Percentiles rank a stretch among this genome's conserved stretches.
These are phyloP conservation scores for Ptychobarbus kaznakovi DNA, from an alignment of 2,797 vertebrate species.

Conservation along the genomic window DNA sequence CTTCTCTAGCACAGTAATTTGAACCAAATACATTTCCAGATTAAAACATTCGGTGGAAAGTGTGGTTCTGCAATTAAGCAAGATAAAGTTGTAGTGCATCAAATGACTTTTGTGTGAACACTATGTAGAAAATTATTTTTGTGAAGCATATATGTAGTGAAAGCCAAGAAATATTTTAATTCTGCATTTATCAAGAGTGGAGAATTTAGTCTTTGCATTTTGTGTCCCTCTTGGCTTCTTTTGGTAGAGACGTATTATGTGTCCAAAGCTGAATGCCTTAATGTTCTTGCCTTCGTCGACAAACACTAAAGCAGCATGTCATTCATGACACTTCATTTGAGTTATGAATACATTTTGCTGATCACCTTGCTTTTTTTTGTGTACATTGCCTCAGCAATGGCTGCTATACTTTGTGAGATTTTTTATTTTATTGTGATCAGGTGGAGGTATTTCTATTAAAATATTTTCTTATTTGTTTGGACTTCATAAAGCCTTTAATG, in stretches of 20 bases:
- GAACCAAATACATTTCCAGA: not conserved
- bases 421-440: not conserved
- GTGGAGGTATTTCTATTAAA: not conserved
- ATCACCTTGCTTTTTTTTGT: not conserved
- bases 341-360: not conserved
- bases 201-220: not conserved
- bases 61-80: not conserved
- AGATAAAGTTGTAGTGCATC: not conserved
- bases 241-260: not conserved
- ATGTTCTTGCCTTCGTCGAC: not conserved
- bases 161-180: not conserved
- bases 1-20: not conserved
- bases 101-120: not conserved
- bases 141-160: not conserved
- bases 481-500: not conserved
- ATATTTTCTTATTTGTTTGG: not conserved
- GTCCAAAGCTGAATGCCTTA: slow-evolving; percentile 9
- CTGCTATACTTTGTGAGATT: not conserved
- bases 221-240: not conserved
- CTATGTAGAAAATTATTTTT: slow-evolving; percentile 4
- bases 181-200: not conserved
- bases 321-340: not conserved
- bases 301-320: slow-evolving; percentile 33
- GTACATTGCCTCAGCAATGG: not conserved
- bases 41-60: not conserved